These are phyloP conservation scores for Acleris cristana DNA, from an alignment of 2,888 invertebrate species.

Conservation along the genomic window DNA sequence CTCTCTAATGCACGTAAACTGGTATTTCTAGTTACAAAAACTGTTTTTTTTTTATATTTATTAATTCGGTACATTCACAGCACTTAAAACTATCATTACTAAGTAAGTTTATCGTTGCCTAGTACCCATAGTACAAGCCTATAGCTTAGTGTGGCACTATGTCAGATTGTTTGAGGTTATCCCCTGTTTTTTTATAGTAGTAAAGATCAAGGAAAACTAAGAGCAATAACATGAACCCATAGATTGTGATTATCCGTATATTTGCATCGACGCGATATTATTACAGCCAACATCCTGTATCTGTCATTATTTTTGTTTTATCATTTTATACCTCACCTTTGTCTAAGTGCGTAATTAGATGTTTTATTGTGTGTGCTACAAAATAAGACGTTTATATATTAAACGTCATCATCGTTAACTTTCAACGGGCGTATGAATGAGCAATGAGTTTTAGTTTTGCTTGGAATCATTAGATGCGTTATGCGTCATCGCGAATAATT, in stretches of 20 bases:
- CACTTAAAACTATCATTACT: too few species aligned
- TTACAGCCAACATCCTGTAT: conserved; percentile 4
- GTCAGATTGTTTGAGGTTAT: too few species aligned
- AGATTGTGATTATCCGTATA: neutral
- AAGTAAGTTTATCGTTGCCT: too few species aligned
- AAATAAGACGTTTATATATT: conserved; percentile 5
- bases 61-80: too few species aligned
- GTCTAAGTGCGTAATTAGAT: conserved; percentile 4
- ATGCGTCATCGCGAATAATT: too few species aligned
- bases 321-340: conserved; percentile 12
- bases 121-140: too few species aligned
- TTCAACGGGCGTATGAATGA: neutral
- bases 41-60: too few species aligned
- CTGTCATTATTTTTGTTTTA: conserved; percentile 1
- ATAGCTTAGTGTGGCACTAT: too few species aligned
- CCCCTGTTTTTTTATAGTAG: too few species aligned
- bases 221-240: neutral
- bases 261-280: conserved; percentile 4
- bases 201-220: too few species aligned
- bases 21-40: too few species aligned
- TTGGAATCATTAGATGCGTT: neutral
- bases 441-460: neutral
- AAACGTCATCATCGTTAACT: conserved; percentile 4
- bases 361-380: conserved; percentile 9
- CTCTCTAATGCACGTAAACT: too few species aligned